Evolutionary conservation across 2,888 invertebrate species (phyloP).

Genomic region (Zygaena filipendulae): DNA sequence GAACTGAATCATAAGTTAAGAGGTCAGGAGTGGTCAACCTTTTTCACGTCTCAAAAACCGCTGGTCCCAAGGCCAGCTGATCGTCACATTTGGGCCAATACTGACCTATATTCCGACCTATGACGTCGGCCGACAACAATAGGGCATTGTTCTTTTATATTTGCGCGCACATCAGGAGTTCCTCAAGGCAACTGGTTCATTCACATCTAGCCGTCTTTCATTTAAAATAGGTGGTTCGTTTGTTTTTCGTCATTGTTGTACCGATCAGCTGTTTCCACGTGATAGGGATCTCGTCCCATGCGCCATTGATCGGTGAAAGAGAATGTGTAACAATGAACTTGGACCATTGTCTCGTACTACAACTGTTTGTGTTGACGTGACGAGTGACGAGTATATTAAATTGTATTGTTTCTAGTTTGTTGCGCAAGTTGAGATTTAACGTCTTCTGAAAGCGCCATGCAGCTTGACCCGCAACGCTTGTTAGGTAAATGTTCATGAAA

Average conservation of each 20-base stretch:
- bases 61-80: constrained; percentile 58
- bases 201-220: constrained; percentile 51
- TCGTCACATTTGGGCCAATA: constrained; percentile 51
- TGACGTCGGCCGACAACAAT: constrained; percentile 63
- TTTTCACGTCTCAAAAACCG: constrained; percentile 17
- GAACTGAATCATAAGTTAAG: constrained; percentile 21
- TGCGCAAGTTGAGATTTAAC: no score
- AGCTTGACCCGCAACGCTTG: no score
- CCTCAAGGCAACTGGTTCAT: constrained; percentile 58
- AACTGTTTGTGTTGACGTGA: constrained; percentile 27
- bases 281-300: constrained; percentile 46
- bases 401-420: constrained; percentile 36
- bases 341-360: constrained; percentile 30
- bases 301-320: constrained; percentile 48
- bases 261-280: constrained; percentile 56
- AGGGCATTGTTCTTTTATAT: constrained; percentile 66
- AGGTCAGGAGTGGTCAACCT: constrained; percentile 25
- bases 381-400: constrained; percentile 36
- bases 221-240: constrained; percentile 59
- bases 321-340: constrained; percentile 48
- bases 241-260: constrained; percentile 62
- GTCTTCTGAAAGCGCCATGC: no score
- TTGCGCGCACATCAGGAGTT: constrained; percentile 57
- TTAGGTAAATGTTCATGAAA: no score
- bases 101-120: constrained; percentile 61